Base-by-base conservation (phyloP, 1,140 invertebrate genomes). In the Drosophila repleta region DNA sequence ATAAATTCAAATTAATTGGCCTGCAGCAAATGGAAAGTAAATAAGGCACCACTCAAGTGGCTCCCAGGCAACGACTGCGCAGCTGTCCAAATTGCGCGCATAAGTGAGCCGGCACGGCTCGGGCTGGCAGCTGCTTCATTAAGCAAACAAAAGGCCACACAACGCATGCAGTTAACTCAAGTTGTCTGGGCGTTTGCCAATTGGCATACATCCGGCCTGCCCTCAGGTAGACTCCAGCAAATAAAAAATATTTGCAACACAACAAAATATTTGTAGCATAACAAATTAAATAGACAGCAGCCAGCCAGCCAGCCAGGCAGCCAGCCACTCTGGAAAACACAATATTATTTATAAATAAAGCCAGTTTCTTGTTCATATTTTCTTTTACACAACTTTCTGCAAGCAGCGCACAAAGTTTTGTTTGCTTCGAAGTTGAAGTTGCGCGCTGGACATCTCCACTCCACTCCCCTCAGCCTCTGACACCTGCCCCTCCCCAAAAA, bases 1-100 rank as follows among this genome's bases (percentile, higher is more conserved):
- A 65, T 77, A 77, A 77, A 77, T 77, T 74, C 70, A 65, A 77
- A 74, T 74, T 77, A 77, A 77, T 77, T 77, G 74, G 61, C 58
- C 69, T 57, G 60, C 70, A 45, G 46, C 73, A 64, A 72, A 60
- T 43, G 56, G n/a, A 70, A 70, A 43, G 62, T 68, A 68, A 74
- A 74, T 74, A 63, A 74, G 58, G 24, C 63, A 32, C 24, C 69
- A 67, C 56, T 73, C 56, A 73, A 73, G 53, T 70, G 60, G 26
- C 41, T 51, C 4, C 18, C 24, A 29, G 26, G 18, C 45, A 32
- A 24, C 52, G 35, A 24, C 18, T 26, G 62, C 48, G 17, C 58
- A 63, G 67, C 51, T 64, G 61, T 48, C 41, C 60, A 70, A 57
- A 49, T 52, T 57, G 51, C 32, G 11, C 11, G 32, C 7, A 29